Conservation (phyloP, 2,113 vertebrate species). For the Syrrhaptes paradoxus region DNA sequence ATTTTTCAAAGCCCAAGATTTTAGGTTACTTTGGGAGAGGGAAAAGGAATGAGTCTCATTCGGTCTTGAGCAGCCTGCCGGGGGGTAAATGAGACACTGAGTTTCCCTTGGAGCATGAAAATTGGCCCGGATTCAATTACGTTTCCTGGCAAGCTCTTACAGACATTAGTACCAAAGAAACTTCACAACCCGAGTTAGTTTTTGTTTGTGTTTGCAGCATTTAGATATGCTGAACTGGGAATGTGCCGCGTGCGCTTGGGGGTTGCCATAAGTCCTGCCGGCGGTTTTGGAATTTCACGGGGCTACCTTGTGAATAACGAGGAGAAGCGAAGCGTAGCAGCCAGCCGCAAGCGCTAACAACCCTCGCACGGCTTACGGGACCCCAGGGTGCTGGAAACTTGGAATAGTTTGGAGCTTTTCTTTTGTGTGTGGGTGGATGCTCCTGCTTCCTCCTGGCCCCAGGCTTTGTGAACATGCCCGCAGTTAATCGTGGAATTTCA, state of each 20-base stretch:
- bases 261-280: not conserved
- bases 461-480: not conserved
- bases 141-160: slow-evolving; percentile 42
- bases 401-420: slow-evolving; percentile 15
- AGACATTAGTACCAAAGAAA: slow-evolving; percentile 1
- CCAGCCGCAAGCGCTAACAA: not conserved
- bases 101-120: slow-evolving; percentile 53
- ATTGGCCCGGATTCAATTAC: slow-evolving; percentile 18
- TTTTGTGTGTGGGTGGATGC: slow-evolving; percentile 18
- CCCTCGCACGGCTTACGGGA: not conserved
- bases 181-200: not conserved
- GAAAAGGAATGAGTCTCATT: not conserved
- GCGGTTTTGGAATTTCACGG: not conserved
- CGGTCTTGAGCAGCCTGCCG: not conserved
- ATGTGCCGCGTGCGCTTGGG: not conserved
- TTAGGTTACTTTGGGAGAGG: slow-evolving; percentile 11
- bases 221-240: not conserved
- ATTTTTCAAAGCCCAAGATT: not conserved
- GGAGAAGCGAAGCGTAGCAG: not conserved
- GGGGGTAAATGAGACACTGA: slow-evolving; percentile 52
- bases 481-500: slow-evolving; percentile 42
- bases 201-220: not conserved
- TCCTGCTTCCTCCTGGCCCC: slow-evolving; percentile 11
- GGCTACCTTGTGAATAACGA: not conserved
- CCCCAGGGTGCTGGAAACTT: slow-evolving; percentile 46